Base-by-base conservation (phyloP, 1,140 invertebrate genomes). In the Diabrotica undecimpunctata region DNA sequence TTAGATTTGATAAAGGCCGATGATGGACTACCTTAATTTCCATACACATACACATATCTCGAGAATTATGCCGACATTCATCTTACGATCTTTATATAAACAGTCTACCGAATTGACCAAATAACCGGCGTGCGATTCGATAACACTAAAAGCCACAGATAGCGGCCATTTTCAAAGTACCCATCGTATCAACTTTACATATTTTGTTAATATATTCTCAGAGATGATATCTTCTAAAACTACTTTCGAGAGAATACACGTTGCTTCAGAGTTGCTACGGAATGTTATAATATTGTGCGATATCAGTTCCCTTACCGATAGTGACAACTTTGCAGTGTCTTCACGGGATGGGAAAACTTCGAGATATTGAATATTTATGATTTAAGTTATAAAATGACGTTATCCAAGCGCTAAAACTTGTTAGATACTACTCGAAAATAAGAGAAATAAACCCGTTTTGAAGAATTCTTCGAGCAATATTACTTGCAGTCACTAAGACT, bases 281-380 rank as follows among this genome's bases (percentile, higher is more conserved):
- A 46, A 46, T 46, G 41, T 46, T 46, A 46, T 46, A 46, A 46
- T 46, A 46, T 46, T 46, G 41, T 6, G 41, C 41, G 41, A n/a
- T 46, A 46, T 46, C 41, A 46, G 41, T n/a, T 46, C 41, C 41
- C 41, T 46, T 46, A 46, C 41, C 55, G 55, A 57, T 57, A 57
- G 55, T 57, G 55, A 57, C 55, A 57, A 37, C 55, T 25, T 46
- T 46, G 41, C 25, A 37, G 55, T 57, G 36, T 38, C 37, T 57
- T 57, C 55, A 37, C n/a, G 12, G 55, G 55, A 38, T n/a, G 25
- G 37, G 25, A n/a, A 57, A 57, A 57, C 25, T 38, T 57, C 36
- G 37, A 57, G 55, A 57, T 57, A 57, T 57, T 57, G 55, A 57
- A 57, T 37, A 57, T 57, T 57, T 57, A 57, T 57, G 55, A 57